Conservation (phyloP, 2,888 invertebrate genomes). For the Sesia apiformis region DNA sequence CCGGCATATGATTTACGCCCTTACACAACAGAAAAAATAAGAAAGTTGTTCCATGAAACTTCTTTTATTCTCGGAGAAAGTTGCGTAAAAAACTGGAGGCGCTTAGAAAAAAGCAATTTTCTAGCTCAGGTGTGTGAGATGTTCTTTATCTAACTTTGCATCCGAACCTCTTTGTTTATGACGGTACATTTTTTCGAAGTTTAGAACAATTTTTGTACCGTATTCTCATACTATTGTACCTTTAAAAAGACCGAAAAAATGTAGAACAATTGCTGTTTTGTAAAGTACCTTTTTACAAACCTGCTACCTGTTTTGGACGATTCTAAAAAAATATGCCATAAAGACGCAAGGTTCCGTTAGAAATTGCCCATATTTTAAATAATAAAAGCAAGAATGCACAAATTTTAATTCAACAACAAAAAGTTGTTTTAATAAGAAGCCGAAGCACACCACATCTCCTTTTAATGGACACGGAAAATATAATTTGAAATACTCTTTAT, state of each 20-base stretch:
- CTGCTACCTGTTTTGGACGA: conserved; percentile 45
- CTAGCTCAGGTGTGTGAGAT: conserved; percentile 75
- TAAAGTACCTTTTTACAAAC: conserved; percentile 33
- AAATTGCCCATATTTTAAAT: neutral
- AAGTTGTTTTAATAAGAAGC: conserved; percentile 42
- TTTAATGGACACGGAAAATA: conserved; percentile 70
- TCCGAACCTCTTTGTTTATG: conserved; percentile 72
- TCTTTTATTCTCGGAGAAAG: conserved; percentile 71
- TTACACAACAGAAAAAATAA: conserved; percentile 38
- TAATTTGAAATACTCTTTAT: conserved; percentile 74
- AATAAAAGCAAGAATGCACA: neutral
- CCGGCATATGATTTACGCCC: conserved; percentile 57
- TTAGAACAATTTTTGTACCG: conserved; percentile 69
- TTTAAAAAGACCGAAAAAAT: conserved; percentile 42
- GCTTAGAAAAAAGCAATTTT: conserved; percentile 74
- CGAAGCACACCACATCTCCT: conserved; percentile 52
- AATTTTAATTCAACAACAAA: conserved; percentile 20
- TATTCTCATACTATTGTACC: conserved; percentile 45
- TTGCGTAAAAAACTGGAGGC: conserved; percentile 70
- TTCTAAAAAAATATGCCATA: neutral
- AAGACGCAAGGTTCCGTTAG: neutral
- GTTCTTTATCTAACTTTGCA: conserved; percentile 75
- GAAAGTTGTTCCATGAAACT: conserved; percentile 67
- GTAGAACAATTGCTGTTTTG: conserved; percentile 52
- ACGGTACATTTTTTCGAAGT: conserved; percentile 67